Evolutionary conservation across 2,113 vertebrate species (phyloP), one percentile per base, ranked within the genome.

Genomic region (Natator depressus): DNA sequence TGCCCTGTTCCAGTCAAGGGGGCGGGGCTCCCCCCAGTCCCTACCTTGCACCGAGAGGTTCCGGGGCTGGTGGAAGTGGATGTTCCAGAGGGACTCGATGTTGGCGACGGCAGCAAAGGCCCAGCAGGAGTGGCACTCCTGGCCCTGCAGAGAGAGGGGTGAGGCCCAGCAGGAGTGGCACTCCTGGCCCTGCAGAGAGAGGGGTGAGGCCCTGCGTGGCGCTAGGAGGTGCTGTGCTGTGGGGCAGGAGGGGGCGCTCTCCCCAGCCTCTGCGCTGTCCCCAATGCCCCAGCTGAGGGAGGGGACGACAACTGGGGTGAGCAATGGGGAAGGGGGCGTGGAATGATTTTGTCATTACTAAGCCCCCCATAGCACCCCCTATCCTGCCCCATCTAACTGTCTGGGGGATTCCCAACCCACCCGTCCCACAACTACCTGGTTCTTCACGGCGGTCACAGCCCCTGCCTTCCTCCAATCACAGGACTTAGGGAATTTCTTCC

Each of bases 41-140:
- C 2, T 54, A 88, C 91, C 85, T 57, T 92, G 91, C 1, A 88
- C 85, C 1, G 91, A 92, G 24, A 88, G 69, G 55, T 79, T 92
- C 16, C 38, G 31, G 24, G 55, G 72, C 11, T 20, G 5, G 8
- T 53, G 47, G 12, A 22, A 69, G 59, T 88, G 85, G 81, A 92
- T 92, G 49, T 88, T 88, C 85, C 85, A 92, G 69, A 92, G 53
- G 5, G 91, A 81, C 7, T 92, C 91, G 5, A 92, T 84, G 55
- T 92, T 92, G 91, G 91, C 62, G 3, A 80, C 81, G 2, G 91
- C 55, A 1, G 91, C 80, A 24, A 92, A 92, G 3, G 91, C 91
- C 91, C 91, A 92, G n/a, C 91, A 92, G 16, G 85, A 24, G 0
- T 2, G 0, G 9, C 91, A 88, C 0, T 7, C 0, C 1, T 3